Evolutionary conservation across 2,888 invertebrate genomes (phyloP).

Genomic region (Muschampia plurimacula): DNA sequence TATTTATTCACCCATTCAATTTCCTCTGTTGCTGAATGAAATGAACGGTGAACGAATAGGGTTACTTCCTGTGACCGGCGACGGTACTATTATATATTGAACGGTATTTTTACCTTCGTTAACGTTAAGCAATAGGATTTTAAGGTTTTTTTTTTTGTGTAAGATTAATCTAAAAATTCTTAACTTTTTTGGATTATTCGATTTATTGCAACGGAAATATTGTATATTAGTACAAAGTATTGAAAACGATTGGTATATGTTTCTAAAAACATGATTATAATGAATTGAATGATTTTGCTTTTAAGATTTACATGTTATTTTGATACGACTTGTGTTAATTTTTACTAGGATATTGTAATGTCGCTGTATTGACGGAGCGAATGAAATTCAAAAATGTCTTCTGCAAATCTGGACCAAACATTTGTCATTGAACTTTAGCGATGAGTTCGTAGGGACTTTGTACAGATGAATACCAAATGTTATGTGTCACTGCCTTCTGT

Average conservation of each 20-base stretch:
- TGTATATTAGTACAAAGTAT: constrained; percentile 84
- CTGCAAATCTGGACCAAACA: constrained; percentile 67
- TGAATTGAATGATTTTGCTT: constrained; percentile 65
- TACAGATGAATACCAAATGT: constrained; percentile 59
- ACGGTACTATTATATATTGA: constrained; percentile 47
- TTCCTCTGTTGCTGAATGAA: neutral
- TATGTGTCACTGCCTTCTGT: constrained; percentile 59
- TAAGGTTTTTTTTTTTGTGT: constrained; percentile 58
- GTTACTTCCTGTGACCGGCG: constrained; percentile 51
- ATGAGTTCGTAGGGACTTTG: constrained; percentile 49
- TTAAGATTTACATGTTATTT: constrained; percentile 69
- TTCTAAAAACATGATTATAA: constrained; percentile 36
- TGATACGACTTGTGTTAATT: constrained; percentile 71
- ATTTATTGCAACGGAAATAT: constrained; percentile 65
- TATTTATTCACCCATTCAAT: constrained; percentile 37
- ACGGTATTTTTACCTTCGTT: constrained; percentile 56
- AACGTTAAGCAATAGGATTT: constrained; percentile 62
- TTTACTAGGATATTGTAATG: constrained; percentile 47
- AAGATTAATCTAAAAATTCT: constrained; percentile 69
- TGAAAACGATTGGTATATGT: constrained; percentile 45
- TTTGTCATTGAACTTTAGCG: constrained; percentile 43
- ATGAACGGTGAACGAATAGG: constrained; percentile 52
- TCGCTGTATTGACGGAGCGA: constrained; percentile 49
- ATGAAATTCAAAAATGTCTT: constrained; percentile 41
- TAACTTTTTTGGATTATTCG: constrained; percentile 63